Evolutionary conservation across 2,888 invertebrate genomes (phyloP), one percentile per base, ranked within the genome.

Genomic region (Eupithecia dodoneata): DNA sequence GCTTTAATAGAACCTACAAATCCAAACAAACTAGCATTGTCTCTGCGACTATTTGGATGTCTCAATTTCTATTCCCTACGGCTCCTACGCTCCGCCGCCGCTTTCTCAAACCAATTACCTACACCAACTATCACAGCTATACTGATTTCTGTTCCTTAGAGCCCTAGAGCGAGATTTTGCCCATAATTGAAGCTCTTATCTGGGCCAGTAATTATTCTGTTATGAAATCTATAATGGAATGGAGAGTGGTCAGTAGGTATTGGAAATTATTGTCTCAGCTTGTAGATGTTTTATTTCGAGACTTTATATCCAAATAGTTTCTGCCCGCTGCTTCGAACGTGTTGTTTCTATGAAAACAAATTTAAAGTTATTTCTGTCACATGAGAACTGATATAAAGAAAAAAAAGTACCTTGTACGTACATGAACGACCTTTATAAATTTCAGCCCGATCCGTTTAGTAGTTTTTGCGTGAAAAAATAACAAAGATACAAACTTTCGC

Each of bases 161-260:
- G 76, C 81, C 78, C 76, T 74, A 78, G 67, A 76, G 79, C 74
- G 44, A 72, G 74, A 73, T 76, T 74, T 76, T 72, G 70, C 74
- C 65, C 49, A 74, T 76, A 79, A 76, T 76, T 79, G 76, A 72
- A 72, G 74, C 82, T 78, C 80, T 80, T 81, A 77, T 85, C 85
- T 86, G n/a, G 67, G 18, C 87, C 84, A 85, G 84, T 88, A 88
- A 90, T 89, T 90, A 90, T 84, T 84, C 84, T 83, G 83, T 87
- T 85, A 84, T 85, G 87, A 86, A 86, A 89, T 83, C 80, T 79
- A 84, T 84, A 86, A 86, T 85, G 67, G 81, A 12, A 73, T 89
- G 87, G 86, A 85, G 88, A 47, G 47, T 84, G 85, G 79, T 84
- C 81, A 85, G 80, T 79, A 45, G 2, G 47, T 59, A 18, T 59